Evolutionary conservation across 1,140 invertebrate species (phyloP), one percentile per base, ranked within the genome.

Genomic region (Pristionchus pacificus): DNA sequence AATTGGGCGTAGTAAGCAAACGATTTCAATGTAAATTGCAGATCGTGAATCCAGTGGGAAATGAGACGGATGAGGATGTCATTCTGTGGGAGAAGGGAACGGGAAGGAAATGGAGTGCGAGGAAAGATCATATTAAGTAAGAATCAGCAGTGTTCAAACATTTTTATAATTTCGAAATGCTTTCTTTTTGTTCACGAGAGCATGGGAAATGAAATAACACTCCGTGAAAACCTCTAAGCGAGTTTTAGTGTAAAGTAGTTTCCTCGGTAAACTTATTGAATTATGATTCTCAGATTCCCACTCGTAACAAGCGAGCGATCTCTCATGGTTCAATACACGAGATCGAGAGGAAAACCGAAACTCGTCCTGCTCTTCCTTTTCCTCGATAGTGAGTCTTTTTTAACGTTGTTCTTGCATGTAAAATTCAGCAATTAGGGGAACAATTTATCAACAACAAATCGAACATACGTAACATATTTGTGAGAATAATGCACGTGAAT

Each of bases 271-370:
- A 49, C 38, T 10, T 49, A 10, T 49, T 10, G 19, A 49, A 49
- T 49, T 49, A 49, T 49, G 19, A 49, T 49, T 27, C 57, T 90
- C 1, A 88, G 91, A 15, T 97, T 96, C 84, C 94, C 93, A 0
- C 89, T 90, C 0, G 89, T 91, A 0, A 93, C 91, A 71, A 91
- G 88, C 74, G 92, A 91, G 63, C 93, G 91, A 82, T 89, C 89
- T 25, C 86, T 96, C 32, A 88, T 91, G 0, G 84, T 96, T 32
- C 88, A 91, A 72, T 96, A 95, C 80, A 86, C 88, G 32, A 92
- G 92, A 81, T 93, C 93, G 13, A 79, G 75, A 60, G 81, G 81
- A 2, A 57, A 59, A 24, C 77, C 83, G 15, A 76, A 74, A n/a
- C 33, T 83, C 19, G 73, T 83, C 33, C 49, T 83, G 10, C 69